Base-by-base conservation (phyloP, 2,888 invertebrate genomes). In the Neoitamus cyanurus region DNA sequence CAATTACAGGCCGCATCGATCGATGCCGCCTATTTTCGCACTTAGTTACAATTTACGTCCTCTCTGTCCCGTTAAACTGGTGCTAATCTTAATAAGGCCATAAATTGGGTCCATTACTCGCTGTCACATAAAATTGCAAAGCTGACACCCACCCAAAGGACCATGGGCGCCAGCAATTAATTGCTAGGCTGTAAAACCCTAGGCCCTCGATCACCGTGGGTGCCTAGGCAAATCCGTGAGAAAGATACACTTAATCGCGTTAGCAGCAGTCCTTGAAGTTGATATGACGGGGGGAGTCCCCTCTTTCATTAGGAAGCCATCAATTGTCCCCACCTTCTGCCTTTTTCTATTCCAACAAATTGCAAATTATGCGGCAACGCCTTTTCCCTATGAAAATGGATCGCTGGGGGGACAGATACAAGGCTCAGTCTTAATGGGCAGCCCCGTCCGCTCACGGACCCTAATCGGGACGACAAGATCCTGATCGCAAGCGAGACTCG, bases 281-380 rank as follows among this genome's bases (percentile, higher is more conserved):
- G 28, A 28, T 42, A 30, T 31, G n/a, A 28, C 13, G 78, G 25
- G 30, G 58, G 31, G 46, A 78, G 31, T 15, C 78, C 48, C 30
- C 36, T 28, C 13, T 69, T 82, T 82, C 82, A 82, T 82, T 82
- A 82, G 68, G 82, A 69, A 31, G 36, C 82, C 82, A 82, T 82
- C 82, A 82, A 82, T 82, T 69, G 82, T 82, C 69, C 42, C 34
- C 82, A 82, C 82, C 75, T 69, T 69, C 58, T 36, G 37, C 36
- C 69, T 28, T 82, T 37, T 31, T 82, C 69, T 69, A 82, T 68
- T 69, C 37, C 82, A 37, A 82, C 82, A 82, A 82, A 82, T 82
- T 82, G 82, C 82, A 82, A 82, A 82, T 82, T 82, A 82, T 82
- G 82, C 31, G 82, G 69, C 69, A 36, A 82, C 82, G 69, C 82